A percentile compares a stretch with the other conserved stretches of the same genome.
phyloP scores from a whole-genome alignment of 2,113 vertebrate genomes.

The Oxyruncus cristatus region DNA sequence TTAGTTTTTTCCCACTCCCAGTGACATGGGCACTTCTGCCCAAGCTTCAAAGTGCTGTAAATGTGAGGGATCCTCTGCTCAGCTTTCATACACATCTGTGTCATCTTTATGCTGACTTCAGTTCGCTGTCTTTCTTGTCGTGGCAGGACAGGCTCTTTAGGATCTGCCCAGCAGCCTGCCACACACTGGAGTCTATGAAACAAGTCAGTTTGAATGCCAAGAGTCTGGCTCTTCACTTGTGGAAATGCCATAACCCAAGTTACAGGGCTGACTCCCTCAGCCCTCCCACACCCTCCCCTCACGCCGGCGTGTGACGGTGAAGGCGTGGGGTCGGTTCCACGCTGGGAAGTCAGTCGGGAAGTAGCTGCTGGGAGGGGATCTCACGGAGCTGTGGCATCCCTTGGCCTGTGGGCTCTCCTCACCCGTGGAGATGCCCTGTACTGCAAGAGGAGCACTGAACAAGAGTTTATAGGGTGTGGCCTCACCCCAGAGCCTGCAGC shows the following conservation, averaged over 20 bases:
- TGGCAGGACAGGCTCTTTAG: not conserved
- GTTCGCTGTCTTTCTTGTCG: not conserved
- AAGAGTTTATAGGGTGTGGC: not conserved
- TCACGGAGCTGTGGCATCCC: not conserved
- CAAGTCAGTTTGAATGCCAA: not conserved
- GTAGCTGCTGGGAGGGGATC: not conserved
- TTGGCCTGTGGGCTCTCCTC: not conserved
- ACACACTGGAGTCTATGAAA: not conserved
- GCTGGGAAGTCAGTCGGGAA: not conserved
- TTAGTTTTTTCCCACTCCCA: not conserved
- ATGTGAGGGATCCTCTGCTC: not conserved
- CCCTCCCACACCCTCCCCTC: not conserved
- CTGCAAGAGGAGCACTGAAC: not conserved
- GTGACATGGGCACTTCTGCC: not conserved
- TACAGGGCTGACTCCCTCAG: not conserved
- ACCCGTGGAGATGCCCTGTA: fast-evolving
- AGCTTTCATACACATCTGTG: not conserved
- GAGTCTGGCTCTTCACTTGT: not conserved
- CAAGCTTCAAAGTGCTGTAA: not conserved
- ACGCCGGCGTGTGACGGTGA: not conserved
- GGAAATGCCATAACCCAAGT: not conserved
- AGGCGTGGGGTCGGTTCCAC: not conserved
- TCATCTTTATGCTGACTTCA: not conserved
- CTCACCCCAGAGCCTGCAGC: not conserved
- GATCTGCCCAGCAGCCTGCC: not conserved